A percentile compares a stretch with the other conserved stretches of the same genome.
Evolutionary conservation across 2,113 vertebrate species (phyloP).

Genomic region (Sapajus apella): DNA sequence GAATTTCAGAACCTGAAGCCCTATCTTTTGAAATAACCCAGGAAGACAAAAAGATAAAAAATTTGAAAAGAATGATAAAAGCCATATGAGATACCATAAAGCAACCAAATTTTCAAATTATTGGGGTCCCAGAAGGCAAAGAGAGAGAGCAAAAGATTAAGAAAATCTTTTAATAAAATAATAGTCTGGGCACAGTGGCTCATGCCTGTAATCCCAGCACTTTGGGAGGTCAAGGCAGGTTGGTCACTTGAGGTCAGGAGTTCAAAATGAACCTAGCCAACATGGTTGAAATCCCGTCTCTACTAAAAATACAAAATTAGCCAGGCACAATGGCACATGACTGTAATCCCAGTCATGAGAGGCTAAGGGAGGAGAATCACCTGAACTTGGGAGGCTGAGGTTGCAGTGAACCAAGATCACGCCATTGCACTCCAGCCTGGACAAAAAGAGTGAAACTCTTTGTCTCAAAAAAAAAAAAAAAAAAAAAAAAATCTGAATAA

Average conservation of each 20-base stretch:
- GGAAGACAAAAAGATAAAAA: neutral
- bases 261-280: neutral
- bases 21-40: neutral
- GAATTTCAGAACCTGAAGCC: neutral
- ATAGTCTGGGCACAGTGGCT: neutral
- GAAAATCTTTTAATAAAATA: neutral
- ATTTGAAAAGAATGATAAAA: neutral
- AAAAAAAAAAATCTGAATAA: neutral
- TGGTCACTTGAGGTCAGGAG: neutral
- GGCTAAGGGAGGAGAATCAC: too few relatives aligned
- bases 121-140: neutral
- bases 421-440: neutral
- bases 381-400: too few relatives aligned
- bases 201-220: neutral
- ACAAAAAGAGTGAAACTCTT: neutral
- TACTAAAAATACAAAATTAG: neutral
- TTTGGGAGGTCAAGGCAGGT: neutral
- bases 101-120: neutral
- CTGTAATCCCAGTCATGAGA: too few relatives aligned
- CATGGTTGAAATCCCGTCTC: too few relatives aligned
- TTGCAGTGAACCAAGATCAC: too few relatives aligned
- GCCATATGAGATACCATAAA: neutral
- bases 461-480: neutral
- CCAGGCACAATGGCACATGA: too few relatives aligned
- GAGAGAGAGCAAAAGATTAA: neutral